phyloP scores from a whole-genome alignment of 2,113 vertebrate genomes.

The Daubentonia madagascariensis region DNA sequence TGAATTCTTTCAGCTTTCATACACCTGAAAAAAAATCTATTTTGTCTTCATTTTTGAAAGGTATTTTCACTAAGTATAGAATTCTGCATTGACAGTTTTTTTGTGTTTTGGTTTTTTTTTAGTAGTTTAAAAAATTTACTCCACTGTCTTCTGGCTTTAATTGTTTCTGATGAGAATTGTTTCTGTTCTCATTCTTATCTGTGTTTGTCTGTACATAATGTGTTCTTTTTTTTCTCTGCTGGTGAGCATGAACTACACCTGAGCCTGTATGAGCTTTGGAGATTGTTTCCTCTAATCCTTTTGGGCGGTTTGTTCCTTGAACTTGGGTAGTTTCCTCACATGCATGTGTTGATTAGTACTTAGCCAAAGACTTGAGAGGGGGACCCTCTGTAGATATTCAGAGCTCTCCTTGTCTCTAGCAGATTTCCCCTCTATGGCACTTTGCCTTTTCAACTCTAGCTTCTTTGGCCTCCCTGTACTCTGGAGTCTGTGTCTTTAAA shows the following conservation, averaged over 20 bases:
- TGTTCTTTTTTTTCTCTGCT: background rate
- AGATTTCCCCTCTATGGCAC: background rate
- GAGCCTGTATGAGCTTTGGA: background rate
- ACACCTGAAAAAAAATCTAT: background rate
- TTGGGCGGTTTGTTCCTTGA: background rate
- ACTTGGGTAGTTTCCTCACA: background rate
- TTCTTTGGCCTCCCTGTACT: background rate
- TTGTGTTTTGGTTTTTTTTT: background rate
- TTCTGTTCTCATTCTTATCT: background rate
- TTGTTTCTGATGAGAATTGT: background rate
- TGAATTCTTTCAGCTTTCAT: background rate
- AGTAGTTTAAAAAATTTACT: background rate
- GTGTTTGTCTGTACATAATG: background rate
- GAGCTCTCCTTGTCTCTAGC: background rate
- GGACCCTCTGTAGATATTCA: background rate
- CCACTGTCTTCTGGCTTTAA: background rate
- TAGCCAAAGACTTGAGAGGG: background rate
- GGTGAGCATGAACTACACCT: background rate
- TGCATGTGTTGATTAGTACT: background rate
- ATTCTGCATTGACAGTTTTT: background rate
- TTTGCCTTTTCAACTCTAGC: background rate
- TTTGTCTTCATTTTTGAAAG: background rate
- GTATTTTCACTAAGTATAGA: background rate
- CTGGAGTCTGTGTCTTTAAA: background rate
- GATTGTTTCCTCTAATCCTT: background rate